Evolutionary conservation across 2,113 vertebrate genomes (phyloP).

Genomic region (Castor canadensis): DNA sequence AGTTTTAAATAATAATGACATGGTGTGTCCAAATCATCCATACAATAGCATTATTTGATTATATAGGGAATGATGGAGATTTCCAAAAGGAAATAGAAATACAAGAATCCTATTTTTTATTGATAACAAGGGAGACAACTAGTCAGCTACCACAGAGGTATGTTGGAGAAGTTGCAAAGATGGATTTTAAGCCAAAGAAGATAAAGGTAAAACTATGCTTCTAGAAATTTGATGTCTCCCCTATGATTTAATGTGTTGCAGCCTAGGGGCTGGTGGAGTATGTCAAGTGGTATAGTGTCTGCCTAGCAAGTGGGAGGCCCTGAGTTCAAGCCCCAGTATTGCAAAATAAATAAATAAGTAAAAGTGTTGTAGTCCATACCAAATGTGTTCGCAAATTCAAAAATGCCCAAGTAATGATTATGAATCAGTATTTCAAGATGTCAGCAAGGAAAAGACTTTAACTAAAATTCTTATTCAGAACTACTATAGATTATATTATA

Average conservation of each 20-base stretch:
- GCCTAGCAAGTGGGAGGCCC: no score
- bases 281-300: no score
- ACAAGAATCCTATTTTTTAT: not conserved
- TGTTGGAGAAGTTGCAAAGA: not conserved
- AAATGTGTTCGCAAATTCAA: slow-evolving; percentile 17
- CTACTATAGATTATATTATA: no score
- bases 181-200: slow-evolving; percentile 24
- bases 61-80: not conserved
- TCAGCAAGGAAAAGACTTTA: not conserved
- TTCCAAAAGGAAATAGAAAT: slow-evolving; percentile 23
- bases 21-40: not conserved
- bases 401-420: not conserved
- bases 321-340: no score
- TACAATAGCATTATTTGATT: not conserved
- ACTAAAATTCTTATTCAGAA: slow-evolving; percentile 25
- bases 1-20: not conserved
- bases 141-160: not conserved
- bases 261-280: no score
- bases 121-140: not conserved
- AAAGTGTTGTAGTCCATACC: not conserved
- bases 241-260: no score
- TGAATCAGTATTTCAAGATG: not conserved
- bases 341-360: no score
- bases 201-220: not conserved
- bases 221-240: not conserved